These are phyloP conservation scores for Bellardia bayeri DNA, from an alignment of 2,888 invertebrate species.

Conservation along the genomic window DNA sequence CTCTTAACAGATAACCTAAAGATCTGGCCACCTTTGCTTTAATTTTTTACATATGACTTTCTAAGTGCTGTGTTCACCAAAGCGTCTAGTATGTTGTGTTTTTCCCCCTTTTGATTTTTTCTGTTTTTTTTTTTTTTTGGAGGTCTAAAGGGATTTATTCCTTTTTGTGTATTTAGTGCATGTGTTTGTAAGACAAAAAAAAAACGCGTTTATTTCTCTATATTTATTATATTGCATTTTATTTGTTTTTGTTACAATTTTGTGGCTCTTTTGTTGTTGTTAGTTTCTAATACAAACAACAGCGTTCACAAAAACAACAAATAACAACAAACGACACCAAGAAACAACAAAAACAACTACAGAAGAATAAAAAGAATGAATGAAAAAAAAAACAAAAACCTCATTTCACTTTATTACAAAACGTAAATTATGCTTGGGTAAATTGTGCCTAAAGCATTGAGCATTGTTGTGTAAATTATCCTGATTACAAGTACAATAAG, in stretches of 20 bases:
- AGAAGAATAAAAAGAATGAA: background rate
- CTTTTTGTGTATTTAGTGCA: constrained; percentile 10
- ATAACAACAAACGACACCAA: constrained; percentile 35
- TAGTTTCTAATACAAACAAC: constrained; percentile 61
- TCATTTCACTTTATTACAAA: constrained; percentile 67
- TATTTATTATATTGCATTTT: constrained; percentile 45
- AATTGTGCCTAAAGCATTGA: constrained; percentile 70
- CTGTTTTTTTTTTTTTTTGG: constrained; percentile 42
- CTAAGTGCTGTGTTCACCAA: constrained; percentile 69
- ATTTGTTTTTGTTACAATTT: constrained; percentile 44
- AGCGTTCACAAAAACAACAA: constrained; percentile 11
- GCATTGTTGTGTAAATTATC: constrained; percentile 73
- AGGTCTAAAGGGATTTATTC: constrained; percentile 63
- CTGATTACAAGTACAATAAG: constrained; percentile 71
- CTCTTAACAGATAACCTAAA: background rate
- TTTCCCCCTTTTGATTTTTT: constrained; percentile 46
- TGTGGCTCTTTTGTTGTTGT: constrained; percentile 51
- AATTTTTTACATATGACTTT: constrained; percentile 42
- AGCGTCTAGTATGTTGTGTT: constrained; percentile 61
- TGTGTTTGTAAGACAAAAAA: constrained; percentile 44
- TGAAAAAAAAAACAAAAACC: constrained; percentile 51
- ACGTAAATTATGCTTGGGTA: constrained; percentile 68
- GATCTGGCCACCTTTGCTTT: constrained; percentile 51
- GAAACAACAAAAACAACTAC: constrained; percentile 26
- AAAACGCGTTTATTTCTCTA: background rate